A percentile compares a stretch with the other conserved stretches of the same genome.
Conservation (phyloP, 2,888 invertebrate genomes). For the Actias luna region DNA sequence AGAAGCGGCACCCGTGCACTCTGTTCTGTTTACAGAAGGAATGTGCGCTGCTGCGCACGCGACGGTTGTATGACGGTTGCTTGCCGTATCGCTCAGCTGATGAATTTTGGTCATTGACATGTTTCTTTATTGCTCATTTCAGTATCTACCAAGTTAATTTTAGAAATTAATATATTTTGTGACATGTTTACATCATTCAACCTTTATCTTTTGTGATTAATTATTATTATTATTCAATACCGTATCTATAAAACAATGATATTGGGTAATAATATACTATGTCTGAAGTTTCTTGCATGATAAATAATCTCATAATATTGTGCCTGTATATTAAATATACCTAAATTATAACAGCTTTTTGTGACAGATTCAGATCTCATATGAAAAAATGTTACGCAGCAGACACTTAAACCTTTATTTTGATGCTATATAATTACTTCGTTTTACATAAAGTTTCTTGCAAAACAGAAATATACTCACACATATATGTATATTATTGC, state of each 20-base stretch:
- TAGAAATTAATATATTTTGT: background rate
- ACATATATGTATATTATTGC: too few relatives aligned
- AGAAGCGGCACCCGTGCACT: conserved; percentile 57
- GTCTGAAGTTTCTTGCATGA: background rate
- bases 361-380: too few relatives aligned
- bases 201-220: background rate
- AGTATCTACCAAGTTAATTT: background rate
- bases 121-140: background rate
- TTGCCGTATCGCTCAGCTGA: background rate
- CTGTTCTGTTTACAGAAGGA: conserved; percentile 56
- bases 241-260: background rate
- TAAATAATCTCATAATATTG: background rate
- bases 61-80: conserved; percentile 55
- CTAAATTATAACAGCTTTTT: too few relatives aligned
- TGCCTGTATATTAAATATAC: background rate
- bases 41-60: conserved; percentile 54
- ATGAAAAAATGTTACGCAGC: too few relatives aligned
- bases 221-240: background rate
- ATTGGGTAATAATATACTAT: background rate
- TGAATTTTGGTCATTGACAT: conserved; percentile 9
- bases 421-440: too few relatives aligned
- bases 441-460: too few relatives aligned
- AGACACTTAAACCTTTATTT: too few relatives aligned
- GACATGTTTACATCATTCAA: background rate
- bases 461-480: too few relatives aligned